Percentiles rank a stretch among this genome's conserved stretches.
phyloP scores from a whole-genome alignment of 2,797 vertebrate genomes.

The Anguilla obscura region DNA sequence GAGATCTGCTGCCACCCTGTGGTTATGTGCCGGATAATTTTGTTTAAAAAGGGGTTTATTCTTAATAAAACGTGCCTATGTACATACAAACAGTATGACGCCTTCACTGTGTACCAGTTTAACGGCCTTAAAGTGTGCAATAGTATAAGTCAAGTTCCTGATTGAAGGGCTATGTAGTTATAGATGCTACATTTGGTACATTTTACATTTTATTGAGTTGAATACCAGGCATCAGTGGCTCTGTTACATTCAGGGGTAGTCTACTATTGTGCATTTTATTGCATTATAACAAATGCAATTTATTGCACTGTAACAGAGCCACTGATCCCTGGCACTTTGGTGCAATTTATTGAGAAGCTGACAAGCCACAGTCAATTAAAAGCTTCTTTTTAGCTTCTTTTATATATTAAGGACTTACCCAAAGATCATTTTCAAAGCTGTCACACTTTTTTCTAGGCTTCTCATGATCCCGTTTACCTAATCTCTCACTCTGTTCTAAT shows the following conservation, averaged over 20 bases:
- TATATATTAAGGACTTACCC: neutral
- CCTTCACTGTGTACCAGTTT: neutral
- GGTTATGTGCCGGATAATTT: neutral
- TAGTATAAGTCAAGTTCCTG: neutral
- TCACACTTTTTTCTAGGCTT: neutral
- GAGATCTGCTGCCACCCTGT: conserved; percentile 30
- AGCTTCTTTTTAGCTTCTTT: neutral
- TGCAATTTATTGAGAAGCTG: neutral
- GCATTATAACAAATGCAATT: too few species aligned
- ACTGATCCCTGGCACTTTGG: too few species aligned
- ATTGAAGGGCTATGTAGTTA: neutral
- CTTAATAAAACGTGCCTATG: neutral
- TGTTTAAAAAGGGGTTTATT: too few species aligned
- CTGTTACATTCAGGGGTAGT: neutral
- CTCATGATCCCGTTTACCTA: neutral
- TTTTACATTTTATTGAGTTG: neutral
- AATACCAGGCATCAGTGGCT: neutral
- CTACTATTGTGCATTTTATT: too few species aligned
- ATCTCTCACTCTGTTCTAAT: neutral
- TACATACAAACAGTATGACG: neutral
- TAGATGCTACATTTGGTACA: neutral
- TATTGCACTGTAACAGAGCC: too few species aligned
- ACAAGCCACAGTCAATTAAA: neutral
- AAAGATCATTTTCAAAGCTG: neutral
- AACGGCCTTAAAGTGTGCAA: neutral